phyloP scores from a whole-genome alignment of 2,113 vertebrate genomes.

The Cyanocitta stelleri region DNA sequence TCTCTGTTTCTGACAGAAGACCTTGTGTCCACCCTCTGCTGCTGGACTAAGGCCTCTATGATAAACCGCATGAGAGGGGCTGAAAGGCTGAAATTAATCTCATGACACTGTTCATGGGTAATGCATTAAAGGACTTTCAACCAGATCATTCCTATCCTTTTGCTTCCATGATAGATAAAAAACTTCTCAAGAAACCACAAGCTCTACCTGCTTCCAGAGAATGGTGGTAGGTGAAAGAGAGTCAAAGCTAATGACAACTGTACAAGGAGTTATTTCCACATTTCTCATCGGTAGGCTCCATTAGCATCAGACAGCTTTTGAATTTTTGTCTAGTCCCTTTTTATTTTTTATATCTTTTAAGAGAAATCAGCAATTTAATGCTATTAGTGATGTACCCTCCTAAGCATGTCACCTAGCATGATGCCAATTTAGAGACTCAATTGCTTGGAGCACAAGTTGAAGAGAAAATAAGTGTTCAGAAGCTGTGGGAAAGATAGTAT shows the following conservation, averaged over 20 bases:
- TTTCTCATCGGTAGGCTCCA: background rate
- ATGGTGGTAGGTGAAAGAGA: background rate
- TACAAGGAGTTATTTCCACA: background rate
- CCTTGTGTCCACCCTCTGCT: background rate
- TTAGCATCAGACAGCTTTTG: background rate
- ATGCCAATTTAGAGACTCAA: conserved; percentile 9
- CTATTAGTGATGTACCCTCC: background rate
- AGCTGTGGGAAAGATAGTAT: background rate
- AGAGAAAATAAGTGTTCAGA: conserved; percentile 37
- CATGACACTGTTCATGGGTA: background rate
- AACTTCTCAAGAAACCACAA: background rate
- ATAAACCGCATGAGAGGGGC: background rate
- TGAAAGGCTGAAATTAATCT: background rate
- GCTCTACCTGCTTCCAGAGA: background rate
- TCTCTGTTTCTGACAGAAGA: background rate
- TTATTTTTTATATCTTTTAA: background rate
- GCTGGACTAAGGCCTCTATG: background rate
- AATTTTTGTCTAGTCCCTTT: background rate
- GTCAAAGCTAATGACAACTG: background rate
- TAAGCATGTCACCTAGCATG: background rate
- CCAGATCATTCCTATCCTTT: background rate
- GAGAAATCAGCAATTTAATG: conserved; percentile 2
- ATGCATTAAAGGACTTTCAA: background rate
- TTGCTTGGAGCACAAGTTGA: background rate
- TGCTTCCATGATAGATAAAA: background rate